Evolutionary conservation across 2,113 vertebrate species (phyloP), one percentile per base, ranked within the genome.

Genomic region (Sceloporus tristichus): DNA sequence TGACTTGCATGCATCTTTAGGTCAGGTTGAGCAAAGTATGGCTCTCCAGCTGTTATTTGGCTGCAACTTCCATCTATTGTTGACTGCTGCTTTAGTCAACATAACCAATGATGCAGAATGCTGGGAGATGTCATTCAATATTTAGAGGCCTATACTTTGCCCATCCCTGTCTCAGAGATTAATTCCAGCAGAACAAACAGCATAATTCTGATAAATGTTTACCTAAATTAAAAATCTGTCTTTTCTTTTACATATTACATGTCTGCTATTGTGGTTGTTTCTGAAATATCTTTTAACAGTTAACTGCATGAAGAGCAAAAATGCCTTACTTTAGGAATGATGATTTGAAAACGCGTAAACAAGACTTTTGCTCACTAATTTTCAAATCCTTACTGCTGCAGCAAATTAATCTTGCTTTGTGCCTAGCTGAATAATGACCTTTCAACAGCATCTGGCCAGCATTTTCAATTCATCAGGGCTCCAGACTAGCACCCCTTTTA

Each of bases 401-500:
- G 19, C 25, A 81, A 42, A 62, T 2, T 54, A n/a, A 5, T 83
- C 79, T 76, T 88, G 23, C 59, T 59, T n/a, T 65, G 13, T 70
- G 65, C 13, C 40, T 27, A 70, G 27, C 9, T 25, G 2, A 38
- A 29, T 18, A 34, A 56, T 34, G 8, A 90, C 74, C 82, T 90
- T 92, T 90, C 80, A 86, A 88, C 89, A 88, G 68, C 79, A 90
- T 87, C 27, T 93, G 88, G 85, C 85, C 88, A 82, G 83, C 34
- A 86, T 90, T 88, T 91, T 70, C 80, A 90, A 5, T 82, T 1
- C 85, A 90, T 92, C 92, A 84, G 82, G 90, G 91, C 80, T 95
- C 66, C 59, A 89, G 91, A 92, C 86, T 75, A 88, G 74, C 86
- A 88, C 54, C 70, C 38, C 42, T 54, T 92, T 91, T 91, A 93